These are phyloP conservation scores for Prosapia bicincta DNA, from an alignment of 2,888 invertebrate genomes.

Conservation along the genomic window DNA sequence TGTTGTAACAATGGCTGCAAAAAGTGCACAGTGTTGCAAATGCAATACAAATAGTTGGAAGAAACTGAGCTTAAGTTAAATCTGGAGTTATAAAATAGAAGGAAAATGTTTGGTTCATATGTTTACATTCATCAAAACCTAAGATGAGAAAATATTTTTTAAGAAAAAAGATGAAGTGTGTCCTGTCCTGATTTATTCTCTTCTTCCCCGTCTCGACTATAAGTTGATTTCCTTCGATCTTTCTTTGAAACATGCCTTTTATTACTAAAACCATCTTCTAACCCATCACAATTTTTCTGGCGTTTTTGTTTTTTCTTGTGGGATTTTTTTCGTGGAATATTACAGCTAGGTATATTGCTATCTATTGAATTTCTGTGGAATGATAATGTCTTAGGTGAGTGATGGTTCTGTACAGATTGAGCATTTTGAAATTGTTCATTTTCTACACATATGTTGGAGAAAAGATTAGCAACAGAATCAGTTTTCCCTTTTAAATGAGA, in stretches of 20 bases:
- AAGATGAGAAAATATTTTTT: too few species aligned
- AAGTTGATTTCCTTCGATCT: slow-evolving; percentile 44
- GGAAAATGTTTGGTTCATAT: too few species aligned
- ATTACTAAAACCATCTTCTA: slow-evolving; percentile 50
- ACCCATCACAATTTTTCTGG: slow-evolving; percentile 61
- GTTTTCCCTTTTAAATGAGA: slow-evolving; percentile 52
- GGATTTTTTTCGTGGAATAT: slow-evolving; percentile 57
- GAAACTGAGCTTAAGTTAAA: too few species aligned
- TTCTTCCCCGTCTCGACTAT: slow-evolving; percentile 40
- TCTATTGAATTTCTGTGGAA: slow-evolving; percentile 36
- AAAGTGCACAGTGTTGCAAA: too few species aligned
- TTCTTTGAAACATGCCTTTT: slow-evolving; percentile 47
- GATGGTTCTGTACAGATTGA: slow-evolving; percentile 27
- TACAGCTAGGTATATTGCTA: slow-evolving; percentile 26
- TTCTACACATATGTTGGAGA: slow-evolving; percentile 33
- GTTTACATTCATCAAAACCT: too few species aligned
- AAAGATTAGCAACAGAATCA: slow-evolving; percentile 39
- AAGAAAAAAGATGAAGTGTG: too few species aligned
- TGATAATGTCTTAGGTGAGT: slow-evolving; percentile 33
- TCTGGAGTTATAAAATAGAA: too few species aligned
- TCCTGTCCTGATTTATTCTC: slow-evolving; percentile 47
- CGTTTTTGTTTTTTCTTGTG: slow-evolving; percentile 84
- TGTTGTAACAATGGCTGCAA: too few species aligned
- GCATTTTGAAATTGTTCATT: slow-evolving; percentile 34
- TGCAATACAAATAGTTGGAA: too few species aligned